Percentiles rank a stretch among this genome's conserved stretches.
These are phyloP conservation scores for Tethya wilhelma DNA, from an alignment of 37 sponge, comb jelly and placozoan species.

Conservation along the genomic window DNA sequence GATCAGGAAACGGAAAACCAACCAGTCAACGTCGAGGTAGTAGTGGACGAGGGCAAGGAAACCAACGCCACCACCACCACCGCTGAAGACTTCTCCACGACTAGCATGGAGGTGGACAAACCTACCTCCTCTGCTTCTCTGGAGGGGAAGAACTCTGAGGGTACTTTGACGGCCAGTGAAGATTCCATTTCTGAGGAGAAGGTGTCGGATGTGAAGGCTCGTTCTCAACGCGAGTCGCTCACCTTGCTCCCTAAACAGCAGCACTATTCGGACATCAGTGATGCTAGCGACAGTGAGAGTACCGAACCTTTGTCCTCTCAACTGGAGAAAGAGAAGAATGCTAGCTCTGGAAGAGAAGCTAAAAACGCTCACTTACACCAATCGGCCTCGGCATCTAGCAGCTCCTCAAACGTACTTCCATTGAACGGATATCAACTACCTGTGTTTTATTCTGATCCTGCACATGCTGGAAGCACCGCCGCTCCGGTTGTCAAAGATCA, in stretches of 20 bases:
- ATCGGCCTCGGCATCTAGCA: too few relatives aligned
- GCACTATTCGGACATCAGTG: slow-evolving; percentile 74
- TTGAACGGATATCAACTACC: too few relatives aligned
- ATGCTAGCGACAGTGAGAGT: slow-evolving; percentile 46
- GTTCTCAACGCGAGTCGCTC: slow-evolving; percentile 10
- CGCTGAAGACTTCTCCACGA: neutral
- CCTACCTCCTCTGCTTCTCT: too few relatives aligned
- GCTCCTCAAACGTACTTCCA: too few relatives aligned
- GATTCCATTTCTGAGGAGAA: neutral
- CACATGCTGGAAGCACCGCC: too few relatives aligned
- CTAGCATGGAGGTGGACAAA: neutral
- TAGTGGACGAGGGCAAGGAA: slow-evolving; percentile 31
- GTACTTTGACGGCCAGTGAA: neutral
- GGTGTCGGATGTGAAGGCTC: neutral
- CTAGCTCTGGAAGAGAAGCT: neutral
- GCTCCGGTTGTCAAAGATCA: too few relatives aligned
- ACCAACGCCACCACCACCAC: neutral
- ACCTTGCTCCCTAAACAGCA: slow-evolving; percentile 22
- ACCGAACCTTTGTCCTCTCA: neutral
- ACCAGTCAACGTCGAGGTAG: slow-evolving; percentile 40
- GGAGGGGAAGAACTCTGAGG: neutral
- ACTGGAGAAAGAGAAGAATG: neutral
- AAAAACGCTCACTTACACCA: too few relatives aligned
- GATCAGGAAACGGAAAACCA: slow-evolving; percentile 48
- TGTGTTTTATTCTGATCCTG: too few relatives aligned